A percentile compares a stretch with the other conserved stretches of the same genome.
These are phyloP conservation scores for Cepphus grylle DNA, from an alignment of 2,113 vertebrate genomes.

Conservation along the genomic window DNA sequence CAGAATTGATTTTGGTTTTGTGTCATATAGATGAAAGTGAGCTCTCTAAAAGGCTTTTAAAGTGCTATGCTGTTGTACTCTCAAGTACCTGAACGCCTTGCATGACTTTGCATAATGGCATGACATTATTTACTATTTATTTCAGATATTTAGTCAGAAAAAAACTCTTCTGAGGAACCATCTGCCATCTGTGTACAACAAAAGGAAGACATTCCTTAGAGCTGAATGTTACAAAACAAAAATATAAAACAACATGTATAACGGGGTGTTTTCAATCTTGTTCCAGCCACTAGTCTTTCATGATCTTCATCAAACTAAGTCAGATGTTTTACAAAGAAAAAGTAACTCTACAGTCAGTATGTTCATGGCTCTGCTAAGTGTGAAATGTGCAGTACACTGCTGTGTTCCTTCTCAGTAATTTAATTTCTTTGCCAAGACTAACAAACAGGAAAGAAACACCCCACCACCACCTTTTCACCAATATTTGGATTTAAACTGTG, in stretches of 20 bases:
- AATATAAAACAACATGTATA: background rate
- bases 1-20: conserved; percentile 65
- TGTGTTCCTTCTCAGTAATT: background rate
- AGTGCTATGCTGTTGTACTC: background rate
- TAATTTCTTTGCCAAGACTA: conserved; percentile 1
- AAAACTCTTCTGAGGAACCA: background rate
- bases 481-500: background rate
- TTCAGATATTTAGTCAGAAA: conserved; percentile 30
- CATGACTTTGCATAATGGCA: conserved; percentile 38
- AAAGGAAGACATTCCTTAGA: background rate
- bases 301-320: background rate
- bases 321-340: background rate
- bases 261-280: background rate
- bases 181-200: background rate
- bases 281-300: background rate
- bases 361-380: background rate
- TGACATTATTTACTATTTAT: conserved; percentile 60
- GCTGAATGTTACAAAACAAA: background rate
- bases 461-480: background rate
- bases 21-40: conserved; percentile 29
- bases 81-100: background rate
- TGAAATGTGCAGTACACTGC: background rate
- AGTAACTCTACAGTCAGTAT: background rate
- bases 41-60: conserved; percentile 43
- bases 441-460: background rate